A percentile compares a stretch with the other conserved stretches of the same genome.
Evolutionary conservation across 2,113 vertebrate genomes (phyloP).

Genomic region (Macquaria australasica): DNA sequence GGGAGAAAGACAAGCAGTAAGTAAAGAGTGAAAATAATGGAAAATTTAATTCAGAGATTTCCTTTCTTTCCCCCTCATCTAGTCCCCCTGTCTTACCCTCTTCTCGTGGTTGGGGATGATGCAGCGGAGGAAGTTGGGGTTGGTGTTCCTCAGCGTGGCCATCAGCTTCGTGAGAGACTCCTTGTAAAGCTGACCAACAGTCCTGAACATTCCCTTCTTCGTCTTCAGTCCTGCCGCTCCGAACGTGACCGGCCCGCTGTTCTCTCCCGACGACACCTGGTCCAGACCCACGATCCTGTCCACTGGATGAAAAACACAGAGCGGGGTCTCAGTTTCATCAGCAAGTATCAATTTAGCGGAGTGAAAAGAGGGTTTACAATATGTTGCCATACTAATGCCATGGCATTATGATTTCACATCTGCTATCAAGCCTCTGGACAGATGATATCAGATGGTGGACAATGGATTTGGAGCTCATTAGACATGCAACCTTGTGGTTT

Average conservation of each 20-base stretch:
- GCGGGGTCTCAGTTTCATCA: slow-evolving; percentile 17
- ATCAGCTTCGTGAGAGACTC: slow-evolving; percentile 93
- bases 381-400: neutral
- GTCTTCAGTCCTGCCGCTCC: slow-evolving; percentile 87
- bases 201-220: slow-evolving; percentile 94
- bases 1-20: neutral
- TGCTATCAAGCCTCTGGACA: slow-evolving; percentile 32
- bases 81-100: slow-evolving; percentile 79
- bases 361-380: neutral
- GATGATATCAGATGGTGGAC: slow-evolving; percentile 36
- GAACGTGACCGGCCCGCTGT: slow-evolving; percentile 82
- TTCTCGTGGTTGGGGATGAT: slow-evolving; percentile 95
- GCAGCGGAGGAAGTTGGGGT: slow-evolving; percentile 93
- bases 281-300: slow-evolving; percentile 93
- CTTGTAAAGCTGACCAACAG: slow-evolving; percentile 93
- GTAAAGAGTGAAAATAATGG: neutral
- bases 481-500: slow-evolving; percentile 41
- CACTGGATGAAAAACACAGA: slow-evolving; percentile 79
- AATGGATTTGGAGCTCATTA: slow-evolving; percentile 32
- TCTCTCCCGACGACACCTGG: slow-evolving; percentile 89
- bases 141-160: slow-evolving; percentile 94
- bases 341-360: neutral
- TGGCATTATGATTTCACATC: slow-evolving; percentile 33
- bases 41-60: neutral
- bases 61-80: neutral